Conservation (phyloP, 2,797 vertebrate species). For the Ptychadena robeensis region DNA sequence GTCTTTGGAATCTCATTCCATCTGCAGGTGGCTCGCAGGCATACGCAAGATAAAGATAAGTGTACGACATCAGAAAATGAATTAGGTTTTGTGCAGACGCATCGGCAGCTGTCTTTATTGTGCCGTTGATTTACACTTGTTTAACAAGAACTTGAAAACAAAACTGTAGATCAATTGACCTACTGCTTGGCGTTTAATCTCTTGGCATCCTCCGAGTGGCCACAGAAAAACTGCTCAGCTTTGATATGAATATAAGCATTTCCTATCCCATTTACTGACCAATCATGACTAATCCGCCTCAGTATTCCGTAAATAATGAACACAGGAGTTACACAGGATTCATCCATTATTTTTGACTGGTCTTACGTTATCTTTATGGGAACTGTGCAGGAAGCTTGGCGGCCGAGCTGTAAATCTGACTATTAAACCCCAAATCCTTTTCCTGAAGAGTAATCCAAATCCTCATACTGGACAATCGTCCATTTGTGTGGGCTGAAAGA, state of each 20-base stretch:
- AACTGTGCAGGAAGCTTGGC: neutral
- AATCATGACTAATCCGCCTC: neutral
- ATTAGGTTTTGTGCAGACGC: accelerated
- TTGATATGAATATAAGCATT: slow-evolving; percentile 20
- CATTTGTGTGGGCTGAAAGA: neutral
- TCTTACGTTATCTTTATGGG: neutral
- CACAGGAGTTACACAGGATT: neutral
- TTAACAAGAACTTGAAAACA: slow-evolving; percentile 52
- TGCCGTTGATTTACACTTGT: slow-evolving; percentile 52
- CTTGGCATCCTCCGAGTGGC: slow-evolving; percentile 16
- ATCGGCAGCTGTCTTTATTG: slow-evolving; percentile 35
- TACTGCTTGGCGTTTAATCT: slow-evolving; percentile 53
- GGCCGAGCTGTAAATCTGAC: slow-evolving; percentile 22
- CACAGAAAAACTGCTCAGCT: slow-evolving; percentile 27
- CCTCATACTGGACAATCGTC: neutral
- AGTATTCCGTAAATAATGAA: slow-evolving; percentile 10
- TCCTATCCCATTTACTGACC: neutral
- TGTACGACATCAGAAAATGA: neutral
- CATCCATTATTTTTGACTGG: neutral
- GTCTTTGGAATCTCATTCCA: slow-evolving; percentile 1
- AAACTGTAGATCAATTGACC: slow-evolving; percentile 41
- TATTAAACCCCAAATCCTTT: slow-evolving; percentile 26
- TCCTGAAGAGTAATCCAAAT: slow-evolving; percentile 35
- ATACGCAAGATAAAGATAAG: slow-evolving; percentile 33
- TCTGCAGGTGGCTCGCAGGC: slow-evolving; percentile 1